These are phyloP conservation scores for Cottus gobio DNA, from an alignment of 2,113 vertebrate species.

Conservation along the genomic window DNA sequence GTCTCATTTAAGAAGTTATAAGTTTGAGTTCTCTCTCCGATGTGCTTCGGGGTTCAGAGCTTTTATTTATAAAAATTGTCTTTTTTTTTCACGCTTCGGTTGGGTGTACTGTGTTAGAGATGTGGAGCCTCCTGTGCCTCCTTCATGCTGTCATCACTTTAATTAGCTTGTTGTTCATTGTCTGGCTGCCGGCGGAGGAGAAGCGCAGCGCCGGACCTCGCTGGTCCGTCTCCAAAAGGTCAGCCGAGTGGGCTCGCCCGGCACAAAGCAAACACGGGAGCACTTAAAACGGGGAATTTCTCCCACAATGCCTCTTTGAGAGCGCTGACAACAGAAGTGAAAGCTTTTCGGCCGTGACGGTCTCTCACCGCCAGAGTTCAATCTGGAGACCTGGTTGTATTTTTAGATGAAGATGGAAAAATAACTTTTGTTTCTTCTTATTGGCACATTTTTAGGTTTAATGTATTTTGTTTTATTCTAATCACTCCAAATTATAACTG, in stretches of 20 bases:
- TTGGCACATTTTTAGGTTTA: not conserved
- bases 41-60: too few relatives aligned
- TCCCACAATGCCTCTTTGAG: slow-evolving; percentile 65
- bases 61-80: too few relatives aligned
- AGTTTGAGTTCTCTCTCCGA: too few relatives aligned
- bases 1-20: too few relatives aligned
- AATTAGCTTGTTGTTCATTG: slow-evolving; percentile 74
- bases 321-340: slow-evolving; percentile 39
- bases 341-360: not conserved
- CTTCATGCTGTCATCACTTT: slow-evolving; percentile 47
- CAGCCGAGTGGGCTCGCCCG: slow-evolving; percentile 49
- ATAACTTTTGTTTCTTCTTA: not conserved
- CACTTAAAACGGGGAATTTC: slow-evolving; percentile 67
- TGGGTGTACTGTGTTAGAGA: not conserved
- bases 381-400: not conserved
- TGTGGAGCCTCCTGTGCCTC: not conserved
- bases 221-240: slow-evolving; percentile 68
- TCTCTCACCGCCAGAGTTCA: not conserved
- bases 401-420: not conserved
- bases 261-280: slow-evolving; percentile 71
- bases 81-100: not conserved
- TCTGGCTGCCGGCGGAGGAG: slow-evolving; percentile 55
- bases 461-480: not conserved
- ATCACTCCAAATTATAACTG: not conserved
- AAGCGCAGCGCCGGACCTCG: slow-evolving; percentile 39